These are phyloP conservation scores for Zenarchopterus dispar DNA, from an alignment of 2,797 vertebrate genomes.

Conservation along the genomic window DNA sequence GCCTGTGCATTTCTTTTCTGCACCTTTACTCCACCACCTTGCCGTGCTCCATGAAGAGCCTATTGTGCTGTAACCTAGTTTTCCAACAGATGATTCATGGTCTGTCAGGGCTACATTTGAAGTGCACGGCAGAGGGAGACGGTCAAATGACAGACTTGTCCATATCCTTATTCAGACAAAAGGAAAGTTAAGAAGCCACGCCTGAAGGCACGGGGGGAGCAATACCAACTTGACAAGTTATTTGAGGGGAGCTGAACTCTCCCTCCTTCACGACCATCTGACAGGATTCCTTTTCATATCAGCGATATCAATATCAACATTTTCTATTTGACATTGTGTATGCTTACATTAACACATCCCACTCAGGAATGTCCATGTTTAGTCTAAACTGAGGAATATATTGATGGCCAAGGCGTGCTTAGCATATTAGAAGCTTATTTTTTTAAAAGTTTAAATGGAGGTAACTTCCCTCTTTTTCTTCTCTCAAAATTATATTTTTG, in stretches of 20 bases:
- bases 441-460: conserved; percentile 5
- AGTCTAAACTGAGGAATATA: conserved; percentile 29
- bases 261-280: too few relatives aligned
- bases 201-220: conserved; percentile 54
- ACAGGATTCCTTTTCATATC: conserved; percentile 29
- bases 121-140: conserved; percentile 63
- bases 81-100: conserved; percentile 73
- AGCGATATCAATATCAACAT: conserved; percentile 67
- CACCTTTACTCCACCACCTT: conserved; percentile 28
- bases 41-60: conserved; percentile 67
- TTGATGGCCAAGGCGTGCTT: conserved; percentile 11
- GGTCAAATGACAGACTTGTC: conserved; percentile 75
- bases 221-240: conserved; percentile 58
- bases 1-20: conserved; percentile 15
- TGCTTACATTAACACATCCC: conserved; percentile 44
- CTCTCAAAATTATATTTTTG: background rate
- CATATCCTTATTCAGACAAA: conserved; percentile 69
- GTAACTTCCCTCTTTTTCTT: background rate
- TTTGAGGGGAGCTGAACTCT: background rate
- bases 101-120: conserved; percentile 66
- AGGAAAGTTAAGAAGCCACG: conserved; percentile 69
- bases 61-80: conserved; percentile 78
- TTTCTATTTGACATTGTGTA: conserved; percentile 40
- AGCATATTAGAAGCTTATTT: conserved; percentile 14
- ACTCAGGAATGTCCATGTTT: conserved; percentile 56